Percentiles rank a stretch among this genome's conserved stretches.
Evolutionary conservation across 2,888 invertebrate genomes (phyloP).

Genomic region (Physocephala rufipes): DNA sequence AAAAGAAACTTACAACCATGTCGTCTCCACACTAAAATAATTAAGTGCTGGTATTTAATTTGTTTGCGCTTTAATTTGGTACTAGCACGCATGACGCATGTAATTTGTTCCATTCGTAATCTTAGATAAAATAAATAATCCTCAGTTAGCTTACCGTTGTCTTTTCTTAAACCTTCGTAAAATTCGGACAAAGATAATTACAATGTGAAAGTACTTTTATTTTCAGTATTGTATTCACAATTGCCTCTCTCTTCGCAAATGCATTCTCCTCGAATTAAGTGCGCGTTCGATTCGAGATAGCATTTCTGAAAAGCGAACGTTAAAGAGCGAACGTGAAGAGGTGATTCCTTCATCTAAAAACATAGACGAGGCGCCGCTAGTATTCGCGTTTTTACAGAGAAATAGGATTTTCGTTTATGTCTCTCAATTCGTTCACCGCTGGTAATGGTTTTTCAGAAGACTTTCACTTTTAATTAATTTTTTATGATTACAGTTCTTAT

Average conservation of each 20-base stretch:
- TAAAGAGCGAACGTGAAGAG: no score
- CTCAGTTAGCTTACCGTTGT: not conserved
- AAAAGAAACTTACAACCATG: no score
- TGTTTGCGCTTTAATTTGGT: no score
- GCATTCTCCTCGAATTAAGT: no score
- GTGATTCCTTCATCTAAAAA: not conserved
- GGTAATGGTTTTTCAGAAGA: not conserved
- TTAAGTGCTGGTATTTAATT: no score
- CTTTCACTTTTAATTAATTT: no score
- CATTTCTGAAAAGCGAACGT: no score
- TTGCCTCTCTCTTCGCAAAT: not conserved
- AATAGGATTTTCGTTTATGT: not conserved
- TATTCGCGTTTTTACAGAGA: no score
- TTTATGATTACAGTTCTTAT: no score
- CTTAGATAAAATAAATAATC: slow-evolving; percentile 16
- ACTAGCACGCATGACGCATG: no score
- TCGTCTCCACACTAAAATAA: no score
- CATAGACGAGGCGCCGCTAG: not conserved
- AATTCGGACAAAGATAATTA: not conserved
- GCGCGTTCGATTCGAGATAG: no score
- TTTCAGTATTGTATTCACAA: not conserved
- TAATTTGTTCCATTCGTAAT: not conserved
- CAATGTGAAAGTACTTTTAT: not conserved
- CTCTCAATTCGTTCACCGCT: not conserved
- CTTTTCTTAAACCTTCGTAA: not conserved